Evolutionary conservation across 2,888 invertebrate species (phyloP).

Genomic region (Orchestes rusci): DNA sequence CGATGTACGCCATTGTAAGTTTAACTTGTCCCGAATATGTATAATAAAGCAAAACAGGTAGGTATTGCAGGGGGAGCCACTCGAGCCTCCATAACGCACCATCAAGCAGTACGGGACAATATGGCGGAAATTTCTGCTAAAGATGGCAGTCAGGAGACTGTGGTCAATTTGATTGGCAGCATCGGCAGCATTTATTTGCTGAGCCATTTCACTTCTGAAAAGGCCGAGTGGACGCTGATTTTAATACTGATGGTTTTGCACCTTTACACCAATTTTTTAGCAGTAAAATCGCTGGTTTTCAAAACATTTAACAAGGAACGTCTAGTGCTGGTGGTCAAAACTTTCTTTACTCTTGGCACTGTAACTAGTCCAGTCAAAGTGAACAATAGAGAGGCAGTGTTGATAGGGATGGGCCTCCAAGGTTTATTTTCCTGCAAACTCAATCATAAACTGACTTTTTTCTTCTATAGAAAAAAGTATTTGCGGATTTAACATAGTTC

Average conservation of each 20-base stretch:
- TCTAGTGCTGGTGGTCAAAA: constrained; percentile 60
- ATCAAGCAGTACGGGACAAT: constrained; percentile 84
- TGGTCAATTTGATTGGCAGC: constrained; percentile 85
- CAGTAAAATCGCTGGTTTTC: constrained; percentile 74
- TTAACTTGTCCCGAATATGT: too few species aligned
- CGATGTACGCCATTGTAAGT: constrained; percentile 81
- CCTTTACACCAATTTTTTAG: constrained; percentile 79
- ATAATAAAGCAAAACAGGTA: too few species aligned
- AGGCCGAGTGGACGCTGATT: constrained; percentile 65
- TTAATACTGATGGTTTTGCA: constrained; percentile 68
- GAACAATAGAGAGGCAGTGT: constrained; percentile 66
- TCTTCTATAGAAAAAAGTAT: constrained; percentile 52
- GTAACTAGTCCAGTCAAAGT: constrained; percentile 56
- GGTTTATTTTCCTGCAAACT: constrained; percentile 35
- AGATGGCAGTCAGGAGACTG: constrained; percentile 94
- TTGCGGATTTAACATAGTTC: constrained; percentile 56
- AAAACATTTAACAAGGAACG: constrained; percentile 76
- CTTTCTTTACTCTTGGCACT: constrained; percentile 56
- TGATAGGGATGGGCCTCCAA: constrained; percentile 48
- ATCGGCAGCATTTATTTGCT: constrained; percentile 70
- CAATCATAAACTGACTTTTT: too few species aligned
- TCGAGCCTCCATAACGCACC: constrained; percentile 85
- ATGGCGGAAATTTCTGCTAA: constrained; percentile 91
- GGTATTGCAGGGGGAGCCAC: constrained; percentile 78
- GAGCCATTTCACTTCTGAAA: constrained; percentile 53